phyloP scores from a whole-genome alignment of 2,797 vertebrate genomes.

The Betta splendens region DNA sequence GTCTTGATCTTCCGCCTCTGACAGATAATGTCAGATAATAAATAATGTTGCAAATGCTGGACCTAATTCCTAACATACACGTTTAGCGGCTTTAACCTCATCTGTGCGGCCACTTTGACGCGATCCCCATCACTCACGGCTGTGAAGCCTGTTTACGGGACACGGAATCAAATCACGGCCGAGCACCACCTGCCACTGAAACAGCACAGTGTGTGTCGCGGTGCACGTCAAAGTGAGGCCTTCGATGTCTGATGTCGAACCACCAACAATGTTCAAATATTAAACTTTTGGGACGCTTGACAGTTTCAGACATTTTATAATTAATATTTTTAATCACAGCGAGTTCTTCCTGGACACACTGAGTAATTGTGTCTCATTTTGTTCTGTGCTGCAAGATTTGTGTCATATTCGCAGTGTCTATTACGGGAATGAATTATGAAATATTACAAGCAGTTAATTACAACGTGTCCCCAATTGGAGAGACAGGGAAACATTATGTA shows the following conservation, averaged over 20 bases:
- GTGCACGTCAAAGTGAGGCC: slow-evolving; percentile 50
- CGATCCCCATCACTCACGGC: background rate
- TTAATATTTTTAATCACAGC: slow-evolving; percentile 23
- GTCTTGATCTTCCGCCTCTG: too few relatives aligned
- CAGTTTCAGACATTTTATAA: too few relatives aligned
- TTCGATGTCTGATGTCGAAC: slow-evolving; percentile 32
- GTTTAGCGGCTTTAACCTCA: background rate
- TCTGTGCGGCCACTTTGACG: background rate
- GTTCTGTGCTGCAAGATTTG: slow-evolving; percentile 29
- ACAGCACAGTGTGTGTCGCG: slow-evolving; percentile 44
- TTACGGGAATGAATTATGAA: slow-evolving; percentile 36
- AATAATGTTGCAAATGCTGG: background rate
- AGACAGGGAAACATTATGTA: too few relatives aligned
- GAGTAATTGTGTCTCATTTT: slow-evolving; percentile 36
- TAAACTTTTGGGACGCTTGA: background rate
- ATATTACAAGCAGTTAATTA: slow-evolving; percentile 15
- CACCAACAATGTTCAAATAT: slow-evolving; percentile 9
- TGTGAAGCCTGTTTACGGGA: background rate
- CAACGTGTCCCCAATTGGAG: background rate
- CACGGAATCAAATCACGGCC: slow-evolving; percentile 39
- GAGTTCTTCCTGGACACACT: slow-evolving; percentile 21
- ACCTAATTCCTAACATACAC: background rate
- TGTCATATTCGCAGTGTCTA: slow-evolving; percentile 37
- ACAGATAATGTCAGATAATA: too few relatives aligned
- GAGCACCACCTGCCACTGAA: slow-evolving; percentile 59